Evolutionary conservation across 2,113 vertebrate species (phyloP), one percentile per base, ranked within the genome.

Genomic region (Conger conger): DNA sequence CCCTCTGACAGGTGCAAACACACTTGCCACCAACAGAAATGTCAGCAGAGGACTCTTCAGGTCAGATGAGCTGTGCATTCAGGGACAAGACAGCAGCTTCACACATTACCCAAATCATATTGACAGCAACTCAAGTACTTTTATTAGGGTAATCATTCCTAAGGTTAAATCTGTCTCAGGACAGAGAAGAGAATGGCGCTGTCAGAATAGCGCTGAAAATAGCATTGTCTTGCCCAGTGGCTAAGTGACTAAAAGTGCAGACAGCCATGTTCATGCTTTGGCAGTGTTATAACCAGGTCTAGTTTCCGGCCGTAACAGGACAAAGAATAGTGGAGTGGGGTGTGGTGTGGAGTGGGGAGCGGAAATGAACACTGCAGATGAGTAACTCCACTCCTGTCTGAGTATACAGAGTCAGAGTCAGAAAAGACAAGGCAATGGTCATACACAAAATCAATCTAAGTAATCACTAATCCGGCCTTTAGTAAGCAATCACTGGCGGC

Each of bases 61-160:
- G 90, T 86, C 86, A 76, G 85, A 83, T 36, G 82, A 88, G 92
- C 91, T 86, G 85, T 68, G 86, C 88, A 84, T 90, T 88, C 89
- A 87, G 88, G 80, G 89, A 87, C 86, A 50, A 92, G 87, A 86
- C 89, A 18, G 27, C 86, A 88, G 90, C 87, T 90, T 89, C 76
- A 82, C 91, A 91, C 90, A 90, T 93, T 94, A 93, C 92, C 89
- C 90, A 91, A 94, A 94, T 94, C 89, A 86, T 93, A 94, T 94
- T 93, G 94, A 94, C 93, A 93, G 94, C 92, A 91, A 88, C 93
- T 89, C 92, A 89, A 92, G 93, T 92, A 91, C 92, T 93, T 93
- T 95, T 93, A 93, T 93, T 93, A 93, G 89, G 89, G 85, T 91
- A 92, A 94, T 93, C 93, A 91, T 40, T 84, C 90, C 88, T 79